Conservation (phyloP, 64 coral and sea anemone species). For the Pachyseris speciosa region DNA sequence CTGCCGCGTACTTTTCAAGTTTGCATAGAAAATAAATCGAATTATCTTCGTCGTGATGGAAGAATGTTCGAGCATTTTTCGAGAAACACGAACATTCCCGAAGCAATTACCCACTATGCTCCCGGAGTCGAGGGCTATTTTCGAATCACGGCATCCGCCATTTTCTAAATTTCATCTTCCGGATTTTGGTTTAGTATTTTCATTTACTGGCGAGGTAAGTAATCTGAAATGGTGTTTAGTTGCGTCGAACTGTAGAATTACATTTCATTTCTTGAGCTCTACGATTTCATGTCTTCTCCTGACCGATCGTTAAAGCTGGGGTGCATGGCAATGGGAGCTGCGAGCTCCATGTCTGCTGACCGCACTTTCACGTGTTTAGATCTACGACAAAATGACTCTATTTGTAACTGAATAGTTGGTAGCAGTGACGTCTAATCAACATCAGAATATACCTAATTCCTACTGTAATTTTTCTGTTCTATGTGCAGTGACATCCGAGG, state of each 20-base stretch:
- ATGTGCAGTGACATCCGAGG: neutral
- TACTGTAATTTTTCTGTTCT: neutral
- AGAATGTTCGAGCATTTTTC: neutral
- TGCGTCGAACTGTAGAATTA: neutral
- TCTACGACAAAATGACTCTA: neutral
- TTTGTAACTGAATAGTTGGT: neutral
- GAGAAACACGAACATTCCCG: neutral
- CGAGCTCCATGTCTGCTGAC: neutral
- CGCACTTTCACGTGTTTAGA: constrained; percentile 34
- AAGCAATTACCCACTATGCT: neutral
- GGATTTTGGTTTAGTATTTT: constrained; percentile 46
- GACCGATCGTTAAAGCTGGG: neutral
- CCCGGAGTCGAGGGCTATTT: neutral
- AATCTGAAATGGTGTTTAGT: neutral
- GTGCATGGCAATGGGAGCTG: neutral
- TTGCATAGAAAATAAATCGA: neutral
- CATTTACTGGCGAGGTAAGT: constrained; percentile 52
- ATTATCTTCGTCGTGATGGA: neutral
- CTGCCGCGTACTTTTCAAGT: constrained; percentile 3
- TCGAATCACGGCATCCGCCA: constrained; percentile 84
- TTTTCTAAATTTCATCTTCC: constrained; percentile 66
- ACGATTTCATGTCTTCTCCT: neutral
- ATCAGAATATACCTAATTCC: neutral
- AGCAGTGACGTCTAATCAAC: neutral
- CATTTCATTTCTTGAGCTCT: neutral